These are phyloP conservation scores for Alligator mississippiensis DNA, from an alignment of 2,113 vertebrate genomes.

Conservation along the genomic window DNA sequence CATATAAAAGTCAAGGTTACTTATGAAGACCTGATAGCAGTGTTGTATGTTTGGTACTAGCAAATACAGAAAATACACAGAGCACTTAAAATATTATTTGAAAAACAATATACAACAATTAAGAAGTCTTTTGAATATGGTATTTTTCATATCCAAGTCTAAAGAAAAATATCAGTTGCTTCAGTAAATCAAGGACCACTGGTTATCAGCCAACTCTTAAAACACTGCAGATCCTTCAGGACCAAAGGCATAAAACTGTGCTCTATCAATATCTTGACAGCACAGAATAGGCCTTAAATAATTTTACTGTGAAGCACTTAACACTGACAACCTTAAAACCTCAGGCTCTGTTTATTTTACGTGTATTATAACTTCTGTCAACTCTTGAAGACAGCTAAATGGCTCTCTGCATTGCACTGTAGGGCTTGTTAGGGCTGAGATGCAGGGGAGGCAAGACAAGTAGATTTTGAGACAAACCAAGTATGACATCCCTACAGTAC, in stretches of 20 bases:
- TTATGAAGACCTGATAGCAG: too few relatives aligned
- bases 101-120: neutral
- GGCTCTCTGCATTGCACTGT: neutral
- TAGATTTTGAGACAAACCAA: neutral
- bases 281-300: neutral
- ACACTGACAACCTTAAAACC: neutral
- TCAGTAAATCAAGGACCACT: neutral
- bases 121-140: neutral
- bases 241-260: neutral
- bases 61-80: rapidly evolving
- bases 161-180: neutral
- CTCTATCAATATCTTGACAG: neutral
- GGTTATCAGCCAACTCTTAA: neutral
- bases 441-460: neutral
- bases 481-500: neutral
- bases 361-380: neutral
- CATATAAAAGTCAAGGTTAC: too few relatives aligned
- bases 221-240: rapidly evolving
- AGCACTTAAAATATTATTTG: neutral
- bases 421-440: neutral
- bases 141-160: neutral
- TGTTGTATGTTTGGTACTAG: neutral
- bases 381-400: neutral
- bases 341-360: neutral
- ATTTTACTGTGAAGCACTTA: neutral